phyloP scores from a whole-genome alignment of 2,113 vertebrate species.

The Abramis brama region DNA sequence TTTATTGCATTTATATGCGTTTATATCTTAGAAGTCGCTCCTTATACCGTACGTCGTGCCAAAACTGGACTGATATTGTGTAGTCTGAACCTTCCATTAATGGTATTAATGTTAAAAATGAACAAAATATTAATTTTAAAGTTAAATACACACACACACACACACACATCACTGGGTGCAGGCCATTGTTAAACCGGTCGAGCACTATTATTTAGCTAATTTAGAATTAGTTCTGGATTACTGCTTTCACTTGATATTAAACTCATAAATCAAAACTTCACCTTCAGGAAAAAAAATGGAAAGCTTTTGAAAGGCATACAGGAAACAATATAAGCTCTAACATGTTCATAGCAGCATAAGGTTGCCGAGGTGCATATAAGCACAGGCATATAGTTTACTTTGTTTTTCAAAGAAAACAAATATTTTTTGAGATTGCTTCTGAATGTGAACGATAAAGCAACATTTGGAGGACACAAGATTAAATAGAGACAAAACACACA shows the following conservation, averaged over 20 bases:
- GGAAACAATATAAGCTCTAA: slow-evolving; percentile 3
- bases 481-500: neutral
- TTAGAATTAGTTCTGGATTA: slow-evolving; percentile 74
- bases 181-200: slow-evolving; percentile 54
- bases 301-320: slow-evolving; percentile 42
- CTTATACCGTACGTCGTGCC: too few relatives aligned
- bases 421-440: too few relatives aligned
- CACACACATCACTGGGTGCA: slow-evolving; percentile 44
- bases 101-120: neutral
- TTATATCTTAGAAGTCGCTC: too few relatives aligned
- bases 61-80: neutral
- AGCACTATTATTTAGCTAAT: slow-evolving; percentile 58
- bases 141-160: neutral
- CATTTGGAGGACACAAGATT: slow-evolving; percentile 25
- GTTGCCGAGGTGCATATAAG: neutral
- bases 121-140: neutral
- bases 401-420: neutral
- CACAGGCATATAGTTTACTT: neutral
- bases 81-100: too few relatives aligned
- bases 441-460: neutral
- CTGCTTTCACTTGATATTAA: slow-evolving; percentile 68
- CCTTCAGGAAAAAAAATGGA: slow-evolving; percentile 20
- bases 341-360: neutral
- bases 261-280: slow-evolving; percentile 69
- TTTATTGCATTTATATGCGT: too few relatives aligned